Percentiles rank a stretch among this genome's conserved stretches.
Evolutionary conservation across 2,797 vertebrate genomes (phyloP).

Genomic region (Peromyscus aztecus): DNA sequence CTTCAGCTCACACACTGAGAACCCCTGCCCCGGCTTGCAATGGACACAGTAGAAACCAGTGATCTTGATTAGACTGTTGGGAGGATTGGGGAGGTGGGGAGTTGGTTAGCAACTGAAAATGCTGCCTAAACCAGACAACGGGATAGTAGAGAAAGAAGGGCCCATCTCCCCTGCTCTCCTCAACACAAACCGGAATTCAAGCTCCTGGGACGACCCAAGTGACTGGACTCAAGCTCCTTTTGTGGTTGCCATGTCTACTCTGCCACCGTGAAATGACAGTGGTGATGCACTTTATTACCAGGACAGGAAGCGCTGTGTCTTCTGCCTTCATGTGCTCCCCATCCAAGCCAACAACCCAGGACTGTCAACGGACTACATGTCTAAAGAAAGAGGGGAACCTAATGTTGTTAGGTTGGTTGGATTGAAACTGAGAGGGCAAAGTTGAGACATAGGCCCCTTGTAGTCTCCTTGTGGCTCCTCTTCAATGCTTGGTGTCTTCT

Average conservation of each 20-base stretch:
- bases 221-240: neutral
- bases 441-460: neutral
- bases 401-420: neutral
- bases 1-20: neutral
- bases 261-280: neutral
- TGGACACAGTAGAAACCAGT: neutral
- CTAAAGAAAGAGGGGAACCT: neutral
- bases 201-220: neutral
- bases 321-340: neutral
- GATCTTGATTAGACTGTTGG: neutral
- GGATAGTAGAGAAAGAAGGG: too few species aligned
- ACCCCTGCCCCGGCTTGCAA: neutral
- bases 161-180: neutral
- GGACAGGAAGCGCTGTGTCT: neutral
- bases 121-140: neutral
- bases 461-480: neutral
- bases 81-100: too few species aligned
- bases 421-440: conserved; percentile 32
- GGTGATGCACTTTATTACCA: neutral
- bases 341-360: neutral
- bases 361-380: neutral
- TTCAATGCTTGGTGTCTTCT: neutral
- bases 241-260: neutral
- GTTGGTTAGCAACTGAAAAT: neutral
- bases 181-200: neutral